phyloP scores from a whole-genome alignment of 2,797 vertebrate species.

The Hemitrygon akajei region DNA sequence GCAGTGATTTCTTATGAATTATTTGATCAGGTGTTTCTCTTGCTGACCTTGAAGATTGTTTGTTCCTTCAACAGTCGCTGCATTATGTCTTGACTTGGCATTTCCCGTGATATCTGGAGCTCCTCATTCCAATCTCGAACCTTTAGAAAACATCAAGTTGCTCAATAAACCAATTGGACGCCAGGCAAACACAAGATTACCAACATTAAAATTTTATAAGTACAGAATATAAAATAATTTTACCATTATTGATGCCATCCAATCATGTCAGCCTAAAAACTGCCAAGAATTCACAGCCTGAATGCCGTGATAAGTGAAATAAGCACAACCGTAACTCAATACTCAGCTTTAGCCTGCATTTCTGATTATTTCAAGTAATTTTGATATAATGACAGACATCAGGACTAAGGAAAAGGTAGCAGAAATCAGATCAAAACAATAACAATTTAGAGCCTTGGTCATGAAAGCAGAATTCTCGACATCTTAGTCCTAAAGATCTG shows the following conservation, averaged over 20 bases:
- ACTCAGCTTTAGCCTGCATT: background rate
- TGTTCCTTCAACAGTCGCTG: conserved; percentile 63
- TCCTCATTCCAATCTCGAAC: conserved; percentile 72
- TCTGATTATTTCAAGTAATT: background rate
- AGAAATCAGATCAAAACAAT: background rate
- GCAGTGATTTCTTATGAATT: background rate
- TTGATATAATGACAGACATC: background rate
- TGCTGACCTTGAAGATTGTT: conserved; percentile 60
- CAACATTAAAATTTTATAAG: background rate
- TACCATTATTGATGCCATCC: background rate
- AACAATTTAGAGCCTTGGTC: background rate
- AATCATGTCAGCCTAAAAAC: background rate
- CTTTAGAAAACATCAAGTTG: conserved; percentile 44
- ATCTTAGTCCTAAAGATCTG: too few relatives aligned
- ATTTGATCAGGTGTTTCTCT: background rate
- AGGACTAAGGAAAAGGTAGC: background rate
- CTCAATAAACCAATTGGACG: background rate
- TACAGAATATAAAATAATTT: background rate
- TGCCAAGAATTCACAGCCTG: background rate
- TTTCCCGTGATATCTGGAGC: conserved; percentile 63
- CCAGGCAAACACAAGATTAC: conserved; percentile 3
- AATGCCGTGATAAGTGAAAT: background rate
- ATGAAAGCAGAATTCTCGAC: background rate
- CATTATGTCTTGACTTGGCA: conserved; percentile 57
- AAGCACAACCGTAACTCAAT: background rate